These are phyloP conservation scores for Ceratotherium simum DNA, from an alignment of 2,113 vertebrate species.

Conservation along the genomic window DNA sequence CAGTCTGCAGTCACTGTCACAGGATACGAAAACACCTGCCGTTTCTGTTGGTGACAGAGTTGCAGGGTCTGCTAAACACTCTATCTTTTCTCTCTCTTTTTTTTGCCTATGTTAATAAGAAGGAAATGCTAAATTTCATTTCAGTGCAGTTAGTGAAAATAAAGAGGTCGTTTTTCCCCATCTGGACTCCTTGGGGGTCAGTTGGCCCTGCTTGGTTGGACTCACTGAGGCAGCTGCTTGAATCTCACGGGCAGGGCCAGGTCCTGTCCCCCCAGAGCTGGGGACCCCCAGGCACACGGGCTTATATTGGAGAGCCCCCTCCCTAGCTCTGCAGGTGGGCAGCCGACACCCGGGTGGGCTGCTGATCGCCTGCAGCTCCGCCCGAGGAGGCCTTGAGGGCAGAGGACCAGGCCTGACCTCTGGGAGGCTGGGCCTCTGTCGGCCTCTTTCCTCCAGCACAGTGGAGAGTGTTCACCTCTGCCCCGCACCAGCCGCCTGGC, in stretches of 20 bases:
- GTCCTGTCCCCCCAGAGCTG: neutral
- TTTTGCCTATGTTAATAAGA: neutral
- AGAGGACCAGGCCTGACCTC: neutral
- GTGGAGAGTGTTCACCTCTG: neutral
- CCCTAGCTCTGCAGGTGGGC: fast-evolving
- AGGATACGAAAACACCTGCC: neutral
- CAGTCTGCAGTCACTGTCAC: fast-evolving
- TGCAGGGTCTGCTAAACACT: neutral
- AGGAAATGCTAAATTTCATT: neutral
- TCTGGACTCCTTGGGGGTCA: too few species aligned
- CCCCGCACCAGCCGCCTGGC: neutral
- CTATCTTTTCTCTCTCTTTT: fast-evolving
- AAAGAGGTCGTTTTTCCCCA: neutral
- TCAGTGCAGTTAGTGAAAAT: neutral
- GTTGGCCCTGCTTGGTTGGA: neutral
- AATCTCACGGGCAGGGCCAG: neutral
- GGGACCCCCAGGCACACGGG: neutral
- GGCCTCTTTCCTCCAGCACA: neutral
- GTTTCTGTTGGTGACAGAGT: fast-evolving
- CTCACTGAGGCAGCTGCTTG: neutral
- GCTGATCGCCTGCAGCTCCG: neutral
- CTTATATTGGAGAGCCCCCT: too few species aligned
- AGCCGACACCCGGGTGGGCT: neutral
- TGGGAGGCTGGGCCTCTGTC: neutral
- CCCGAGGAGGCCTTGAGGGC: neutral